A percentile compares a stretch with the other conserved stretches of the same genome.
phyloP scores from a whole-genome alignment of 2,888 invertebrate genomes.

The Eudasyphora cyanicolor region DNA sequence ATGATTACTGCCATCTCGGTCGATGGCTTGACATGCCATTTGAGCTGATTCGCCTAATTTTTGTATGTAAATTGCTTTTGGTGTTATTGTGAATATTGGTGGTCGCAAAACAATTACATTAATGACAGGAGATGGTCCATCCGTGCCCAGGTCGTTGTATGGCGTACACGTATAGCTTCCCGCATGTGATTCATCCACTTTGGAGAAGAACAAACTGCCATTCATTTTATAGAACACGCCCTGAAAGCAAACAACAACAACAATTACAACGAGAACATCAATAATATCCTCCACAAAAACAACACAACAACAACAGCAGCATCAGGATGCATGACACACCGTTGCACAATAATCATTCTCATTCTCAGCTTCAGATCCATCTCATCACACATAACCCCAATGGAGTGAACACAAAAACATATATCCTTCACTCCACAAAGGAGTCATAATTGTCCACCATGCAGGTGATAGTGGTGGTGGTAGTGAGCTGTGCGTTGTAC shows the following conservation, averaged over 20 bases:
- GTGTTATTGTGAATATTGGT: conserved; percentile 89
- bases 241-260: conserved; percentile 51
- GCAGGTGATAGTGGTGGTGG: neutral
- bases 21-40: conserved; percentile 90
- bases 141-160: conserved; percentile 92
- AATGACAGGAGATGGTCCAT: conserved; percentile 91
- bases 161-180: conserved; percentile 96
- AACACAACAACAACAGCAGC: neutral
- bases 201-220: conserved; percentile 90
- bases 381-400: neutral
- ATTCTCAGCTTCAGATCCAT: neutral
- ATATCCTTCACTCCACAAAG: conserved; percentile 10
- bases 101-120: conserved; percentile 92
- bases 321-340: conserved; percentile 21
- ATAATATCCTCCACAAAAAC: neutral
- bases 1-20: conserved; percentile 84
- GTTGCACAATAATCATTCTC: conserved; percentile 12
- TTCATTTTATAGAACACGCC: conserved; percentile 92
- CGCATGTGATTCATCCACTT: conserved; percentile 91
- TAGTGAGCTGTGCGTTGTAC: neutral
- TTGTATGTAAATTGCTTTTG: conserved; percentile 91
- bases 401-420: neutral
- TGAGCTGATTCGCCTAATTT: conserved; percentile 89
- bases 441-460: conserved; percentile 18
- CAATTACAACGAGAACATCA: conserved; percentile 4